Base-by-base conservation (phyloP, 1,140 invertebrate genomes). In the Pseudomyrmex sp. region DNA sequence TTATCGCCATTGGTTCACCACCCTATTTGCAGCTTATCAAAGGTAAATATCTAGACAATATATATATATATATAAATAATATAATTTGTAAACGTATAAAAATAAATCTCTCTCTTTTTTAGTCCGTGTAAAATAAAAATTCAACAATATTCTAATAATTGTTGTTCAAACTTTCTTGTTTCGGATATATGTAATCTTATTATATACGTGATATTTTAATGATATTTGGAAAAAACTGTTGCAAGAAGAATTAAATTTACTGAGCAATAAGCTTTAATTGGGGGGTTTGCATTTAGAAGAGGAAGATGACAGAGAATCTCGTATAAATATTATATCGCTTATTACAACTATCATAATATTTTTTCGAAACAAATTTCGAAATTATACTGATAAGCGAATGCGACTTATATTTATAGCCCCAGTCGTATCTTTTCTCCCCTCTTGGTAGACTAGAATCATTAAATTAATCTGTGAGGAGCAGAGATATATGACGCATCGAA, bases 1-100 rank as follows among this genome's bases (percentile, higher is more conserved):
- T 83, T 84, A 63, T 87, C 84, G 76, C 75, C 85, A 66, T 91
- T 89, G 90, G 88, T 89, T 91, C 89, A 75, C 84, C 88, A 66
- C 87, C 91, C 61, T 75, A 85, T 74, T 86, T 72, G 69, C 85
- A 76, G 74, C 84, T 69, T 83, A 87, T 88, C 86, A 75, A 85
- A 90, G 92, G 93, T 94, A 85, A 93, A 85, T 85, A 15, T 65
- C 23, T 74, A 69, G n/a, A 54, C 80, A 66, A 86, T 72, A 73
- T 18, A 61, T 86, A 72, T 35, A 87, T 83, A 86, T 72, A 73
- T 18, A 61, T 86, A 72, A 5, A 87, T 35, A 35, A 7, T 35
- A 35, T 85, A 82, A 86, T 85, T 85, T 65, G 56, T 46, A 77
- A 56, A 50, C 26, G 0, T 26, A 26, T 26, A 2, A 68, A 75